Conservation (phyloP, 2,888 invertebrate genomes). For the Smittia sp. region DNA sequence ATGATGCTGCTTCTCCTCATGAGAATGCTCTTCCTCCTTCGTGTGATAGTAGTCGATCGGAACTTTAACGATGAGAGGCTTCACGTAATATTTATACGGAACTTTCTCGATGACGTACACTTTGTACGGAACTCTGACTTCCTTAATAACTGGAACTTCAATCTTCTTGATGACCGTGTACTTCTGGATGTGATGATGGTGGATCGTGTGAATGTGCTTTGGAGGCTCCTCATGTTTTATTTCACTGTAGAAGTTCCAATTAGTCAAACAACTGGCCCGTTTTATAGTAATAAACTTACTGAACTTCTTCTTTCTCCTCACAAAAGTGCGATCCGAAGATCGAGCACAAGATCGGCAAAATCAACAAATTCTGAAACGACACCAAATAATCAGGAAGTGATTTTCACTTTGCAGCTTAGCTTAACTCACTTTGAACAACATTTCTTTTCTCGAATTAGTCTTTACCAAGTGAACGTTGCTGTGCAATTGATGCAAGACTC, state of each 20-base stretch:
- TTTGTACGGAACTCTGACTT: slow-evolving; percentile 28
- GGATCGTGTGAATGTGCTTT: slow-evolving; percentile 22
- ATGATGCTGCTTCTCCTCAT: neutral
- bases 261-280: too few relatives aligned
- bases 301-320: neutral
- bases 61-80: slow-evolving; percentile 25
- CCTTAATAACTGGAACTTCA: slow-evolving; percentile 27
- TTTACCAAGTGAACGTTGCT: neutral
- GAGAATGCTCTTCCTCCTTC: neutral
- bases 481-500: neutral
- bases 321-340: neutral
- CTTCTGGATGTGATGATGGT: slow-evolving; percentile 37
- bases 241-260: neutral
- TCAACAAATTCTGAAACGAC: neutral
- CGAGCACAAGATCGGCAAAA: neutral
- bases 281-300: neutral
- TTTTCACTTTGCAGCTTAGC: neutral
- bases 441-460: neutral
- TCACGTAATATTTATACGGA: slow-evolving; percentile 24
- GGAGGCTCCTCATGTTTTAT: neutral
- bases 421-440: slow-evolving; percentile 5
- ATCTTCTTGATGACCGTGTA: slow-evolving; percentile 32
- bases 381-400: neutral
- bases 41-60: slow-evolving; percentile 34
- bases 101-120: slow-evolving; percentile 20